These are phyloP conservation scores for Lepus townsendii DNA, from an alignment of 2,797 vertebrate genomes.

Conservation along the genomic window DNA sequence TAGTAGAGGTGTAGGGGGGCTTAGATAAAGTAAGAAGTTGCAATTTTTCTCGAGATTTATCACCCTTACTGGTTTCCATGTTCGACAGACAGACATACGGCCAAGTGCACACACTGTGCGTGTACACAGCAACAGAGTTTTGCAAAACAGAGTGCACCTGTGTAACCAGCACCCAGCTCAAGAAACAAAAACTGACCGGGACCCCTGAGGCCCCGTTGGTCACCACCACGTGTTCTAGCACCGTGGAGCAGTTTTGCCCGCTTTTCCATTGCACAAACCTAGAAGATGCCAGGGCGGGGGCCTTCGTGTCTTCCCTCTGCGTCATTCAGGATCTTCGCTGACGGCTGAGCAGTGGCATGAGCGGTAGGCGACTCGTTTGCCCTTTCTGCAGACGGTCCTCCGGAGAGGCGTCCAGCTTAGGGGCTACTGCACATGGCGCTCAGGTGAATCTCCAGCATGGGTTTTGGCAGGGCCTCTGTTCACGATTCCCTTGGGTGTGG, in stretches of 20 bases:
- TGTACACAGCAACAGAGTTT: not conserved
- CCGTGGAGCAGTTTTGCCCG: not conserved
- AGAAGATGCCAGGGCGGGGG: not conserved
- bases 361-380: not conserved
- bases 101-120: not conserved
- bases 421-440: not conserved
- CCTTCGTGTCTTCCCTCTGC: not conserved
- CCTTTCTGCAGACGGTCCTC: not conserved
- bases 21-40: not conserved
- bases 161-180: not conserved
- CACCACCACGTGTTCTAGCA: not conserved
- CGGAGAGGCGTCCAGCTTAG: not conserved
- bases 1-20: not conserved
- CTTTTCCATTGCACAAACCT: not conserved
- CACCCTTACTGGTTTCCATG: not conserved
- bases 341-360: not conserved
- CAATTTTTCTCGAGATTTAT: not conserved
- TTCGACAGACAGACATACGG: not conserved
- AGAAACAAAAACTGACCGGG: not conserved
- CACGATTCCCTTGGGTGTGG: not conserved
- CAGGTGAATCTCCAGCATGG: not conserved
- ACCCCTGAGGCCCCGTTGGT: not conserved
- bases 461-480: not conserved
- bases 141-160: not conserved
- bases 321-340: not conserved